These are phyloP conservation scores for Nomada ferruginata DNA, from an alignment of 2,888 invertebrate species.

Conservation along the genomic window DNA sequence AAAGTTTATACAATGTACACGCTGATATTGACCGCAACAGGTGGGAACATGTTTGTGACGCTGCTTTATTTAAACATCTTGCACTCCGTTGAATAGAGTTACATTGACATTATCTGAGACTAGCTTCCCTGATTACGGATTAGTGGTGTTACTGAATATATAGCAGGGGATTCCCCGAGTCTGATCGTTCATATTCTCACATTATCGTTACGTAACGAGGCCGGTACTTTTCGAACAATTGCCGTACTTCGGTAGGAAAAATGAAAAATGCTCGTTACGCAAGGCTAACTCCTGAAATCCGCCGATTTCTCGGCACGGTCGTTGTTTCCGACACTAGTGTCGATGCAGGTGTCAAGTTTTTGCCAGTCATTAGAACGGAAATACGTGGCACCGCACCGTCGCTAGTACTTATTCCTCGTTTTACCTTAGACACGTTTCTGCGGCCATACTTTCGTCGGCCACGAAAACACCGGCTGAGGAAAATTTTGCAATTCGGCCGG, in stretches of 20 bases:
- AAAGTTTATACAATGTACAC: not conserved
- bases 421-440: conserved; percentile 5
- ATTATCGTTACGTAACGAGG: conserved; percentile 54
- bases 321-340: conserved; percentile 55
- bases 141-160: conserved; percentile 46
- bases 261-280: conserved; percentile 70
- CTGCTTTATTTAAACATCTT: conserved; percentile 15
- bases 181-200: conserved; percentile 45
- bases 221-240: conserved; percentile 49
- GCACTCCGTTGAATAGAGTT: not conserved
- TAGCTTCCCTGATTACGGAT: conserved; percentile 57
- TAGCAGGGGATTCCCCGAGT: conserved; percentile 61
- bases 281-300: conserved; percentile 66
- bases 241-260: conserved; percentile 50
- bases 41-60: not conserved
- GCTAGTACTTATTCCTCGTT: conserved; percentile 48
- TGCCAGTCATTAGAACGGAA: conserved; percentile 63
- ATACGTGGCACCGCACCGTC: conserved; percentile 53
- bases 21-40: not conserved
- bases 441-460: conserved; percentile 20
- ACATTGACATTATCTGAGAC: conserved; percentile 38
- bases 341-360: conserved; percentile 60
- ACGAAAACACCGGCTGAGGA: not conserved
- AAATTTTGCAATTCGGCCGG: not conserved
- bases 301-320: conserved; percentile 61